These are phyloP conservation scores for Barnardius zonarius DNA, from an alignment of 2,113 vertebrate species.

Conservation along the genomic window DNA sequence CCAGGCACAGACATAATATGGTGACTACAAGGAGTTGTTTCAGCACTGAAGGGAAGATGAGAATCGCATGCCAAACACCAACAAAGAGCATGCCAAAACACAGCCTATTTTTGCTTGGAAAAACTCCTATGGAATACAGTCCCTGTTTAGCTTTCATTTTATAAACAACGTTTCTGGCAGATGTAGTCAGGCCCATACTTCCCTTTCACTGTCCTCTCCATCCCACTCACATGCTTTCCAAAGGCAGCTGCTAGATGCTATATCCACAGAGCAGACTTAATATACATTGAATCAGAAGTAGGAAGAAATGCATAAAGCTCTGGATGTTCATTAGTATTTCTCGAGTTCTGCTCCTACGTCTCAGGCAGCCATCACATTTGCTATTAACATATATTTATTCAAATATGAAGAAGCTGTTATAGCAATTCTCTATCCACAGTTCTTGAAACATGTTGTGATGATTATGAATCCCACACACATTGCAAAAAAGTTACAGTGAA, in stretches of 20 bases:
- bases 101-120: neutral
- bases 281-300: neutral
- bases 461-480: neutral
- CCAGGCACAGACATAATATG: neutral
- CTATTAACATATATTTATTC: slow-evolving; percentile 24
- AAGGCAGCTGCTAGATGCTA: neutral
- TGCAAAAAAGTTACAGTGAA: slow-evolving; percentile 1
- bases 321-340: slow-evolving; percentile 16
- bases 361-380: slow-evolving; percentile 11
- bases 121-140: neutral
- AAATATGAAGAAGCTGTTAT: neutral
- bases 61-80: neutral
- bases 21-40: neutral
- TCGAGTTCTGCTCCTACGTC: neutral
- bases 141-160: neutral
- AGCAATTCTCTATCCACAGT: neutral
- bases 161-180: neutral
- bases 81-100: neutral
- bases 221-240: neutral
- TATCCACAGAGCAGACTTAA: neutral
- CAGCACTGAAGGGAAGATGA: neutral
- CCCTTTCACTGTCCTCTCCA: neutral
- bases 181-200: neutral
- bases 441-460: slow-evolving; percentile 23
- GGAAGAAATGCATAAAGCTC: neutral